phyloP scores from a whole-genome alignment of 1,140 invertebrate genomes.

The Druon quercuslanigerum region DNA sequence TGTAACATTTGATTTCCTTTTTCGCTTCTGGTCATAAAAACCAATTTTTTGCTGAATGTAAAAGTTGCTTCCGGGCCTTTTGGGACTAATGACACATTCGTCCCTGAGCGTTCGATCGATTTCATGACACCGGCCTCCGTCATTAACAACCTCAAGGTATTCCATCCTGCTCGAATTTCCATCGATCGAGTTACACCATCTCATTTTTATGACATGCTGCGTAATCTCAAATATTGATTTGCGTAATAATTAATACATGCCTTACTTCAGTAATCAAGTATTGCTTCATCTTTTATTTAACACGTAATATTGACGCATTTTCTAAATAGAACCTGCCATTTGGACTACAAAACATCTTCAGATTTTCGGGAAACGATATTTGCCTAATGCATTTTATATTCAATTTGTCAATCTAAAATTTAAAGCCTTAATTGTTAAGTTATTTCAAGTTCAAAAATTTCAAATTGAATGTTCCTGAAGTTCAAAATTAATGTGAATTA shows the following conservation, averaged over 20 bases:
- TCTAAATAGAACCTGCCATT: too few species aligned
- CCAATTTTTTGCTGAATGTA: not conserved
- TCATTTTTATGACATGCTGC: slow-evolving; percentile 19
- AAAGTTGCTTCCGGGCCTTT: not conserved
- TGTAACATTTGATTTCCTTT: not conserved
- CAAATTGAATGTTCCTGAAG: too few species aligned
- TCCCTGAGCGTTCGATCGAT: slow-evolving; percentile 5
- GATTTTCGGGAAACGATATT: too few species aligned
- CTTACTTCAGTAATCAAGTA: not conserved
- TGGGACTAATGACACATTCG: not conserved
- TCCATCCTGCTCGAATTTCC: slow-evolving; percentile 9
- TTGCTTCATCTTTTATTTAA: not conserved
- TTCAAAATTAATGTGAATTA: too few species aligned
- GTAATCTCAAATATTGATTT: slow-evolving; percentile 22
- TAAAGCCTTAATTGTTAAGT: too few species aligned
- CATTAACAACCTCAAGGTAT: slow-evolving; percentile 26
- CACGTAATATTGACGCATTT: too few species aligned
- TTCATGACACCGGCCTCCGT: slow-evolving; percentile 6
- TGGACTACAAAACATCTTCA: too few species aligned
- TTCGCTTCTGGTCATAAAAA: not conserved
- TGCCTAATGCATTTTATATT: too few species aligned
- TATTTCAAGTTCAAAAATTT: too few species aligned
- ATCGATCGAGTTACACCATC: slow-evolving; percentile 20
- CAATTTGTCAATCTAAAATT: too few species aligned
- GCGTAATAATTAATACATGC: not conserved